Conservation (phyloP, 2,797 vertebrate genomes). For the Leptoclinus maculatus region DNA sequence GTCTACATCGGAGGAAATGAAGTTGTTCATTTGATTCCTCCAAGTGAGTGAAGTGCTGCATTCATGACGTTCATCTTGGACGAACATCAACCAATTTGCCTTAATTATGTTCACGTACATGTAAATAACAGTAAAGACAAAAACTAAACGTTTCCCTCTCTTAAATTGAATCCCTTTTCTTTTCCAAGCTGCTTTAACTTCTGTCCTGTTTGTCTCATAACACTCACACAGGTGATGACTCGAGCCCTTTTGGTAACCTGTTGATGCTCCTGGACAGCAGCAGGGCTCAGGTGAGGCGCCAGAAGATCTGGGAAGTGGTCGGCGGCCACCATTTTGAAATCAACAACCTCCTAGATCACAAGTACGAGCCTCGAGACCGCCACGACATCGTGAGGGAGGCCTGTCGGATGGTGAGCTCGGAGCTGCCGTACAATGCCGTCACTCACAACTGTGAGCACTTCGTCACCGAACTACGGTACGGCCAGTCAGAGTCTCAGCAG, state of each 20-base stretch:
- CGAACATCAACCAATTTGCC: neutral
- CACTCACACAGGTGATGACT: constrained; percentile 44
- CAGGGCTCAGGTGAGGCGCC: constrained; percentile 76
- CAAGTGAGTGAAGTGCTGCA: constrained; percentile 49
- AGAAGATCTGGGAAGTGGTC: constrained; percentile 75
- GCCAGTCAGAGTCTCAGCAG: constrained; percentile 79
- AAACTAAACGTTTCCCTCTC: too few relatives aligned
- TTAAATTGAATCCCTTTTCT: neutral
- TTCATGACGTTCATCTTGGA: neutral
- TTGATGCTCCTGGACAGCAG: constrained; percentile 56
- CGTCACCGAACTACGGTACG: constrained; percentile 83
- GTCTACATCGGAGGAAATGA: constrained; percentile 76
- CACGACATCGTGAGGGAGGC: constrained; percentile 75
- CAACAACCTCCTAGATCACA: constrained; percentile 82
- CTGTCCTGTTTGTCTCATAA: neutral
- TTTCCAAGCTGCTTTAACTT: neutral
- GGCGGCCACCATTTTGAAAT: constrained; percentile 60
- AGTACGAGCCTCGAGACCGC: constrained; percentile 44
- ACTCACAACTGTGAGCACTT: constrained; percentile 87
- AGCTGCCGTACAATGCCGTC: constrained; percentile 68
- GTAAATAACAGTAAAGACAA: neutral
- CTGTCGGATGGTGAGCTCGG: constrained; percentile 59
- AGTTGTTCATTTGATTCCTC: constrained; percentile 75
- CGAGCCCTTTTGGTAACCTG: constrained; percentile 36
- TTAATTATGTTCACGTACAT: neutral